Percentiles rank a stretch among this genome's conserved stretches.
Evolutionary conservation across 2,888 invertebrate genomes (phyloP).

Genomic region (Amblyjoppa proteus): DNA sequence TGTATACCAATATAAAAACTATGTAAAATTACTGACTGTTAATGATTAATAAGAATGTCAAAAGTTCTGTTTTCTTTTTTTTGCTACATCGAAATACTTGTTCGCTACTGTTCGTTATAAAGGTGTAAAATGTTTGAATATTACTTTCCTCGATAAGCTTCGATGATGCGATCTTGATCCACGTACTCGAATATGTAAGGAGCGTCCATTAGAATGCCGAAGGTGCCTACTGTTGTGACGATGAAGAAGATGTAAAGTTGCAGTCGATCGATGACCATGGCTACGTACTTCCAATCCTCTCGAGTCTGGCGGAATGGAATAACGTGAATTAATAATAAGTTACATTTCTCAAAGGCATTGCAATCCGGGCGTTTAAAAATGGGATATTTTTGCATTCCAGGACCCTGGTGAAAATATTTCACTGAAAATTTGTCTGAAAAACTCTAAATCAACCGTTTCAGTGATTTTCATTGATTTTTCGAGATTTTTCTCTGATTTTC

Average conservation of each 20-base stretch:
- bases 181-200: constrained; percentile 99
- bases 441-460: no score
- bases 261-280: constrained; percentile 98
- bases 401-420: no score
- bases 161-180: constrained; percentile 97
- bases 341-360: neutral
- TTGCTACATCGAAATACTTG: constrained; percentile 23
- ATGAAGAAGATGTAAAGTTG: constrained; percentile 98
- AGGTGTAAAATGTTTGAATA: constrained; percentile 73
- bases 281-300: constrained; percentile 99
- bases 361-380: neutral
- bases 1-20: constrained; percentile 35
- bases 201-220: constrained; percentile 98
- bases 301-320: constrained; percentile 90
- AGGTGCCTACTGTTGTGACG: constrained; percentile 97
- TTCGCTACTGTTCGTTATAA: constrained; percentile 56
- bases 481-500: no score
- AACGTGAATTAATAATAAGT: neutral
- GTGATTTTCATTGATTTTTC: no score
- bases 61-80: neutral
- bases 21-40: neutral
- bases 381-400: neutral
- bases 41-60: constrained; percentile 4
- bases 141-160: constrained; percentile 97
- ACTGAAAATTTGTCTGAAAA: no score